Conservation (phyloP, 2,888 invertebrate species). For the Erpobdella octoculata region DNA sequence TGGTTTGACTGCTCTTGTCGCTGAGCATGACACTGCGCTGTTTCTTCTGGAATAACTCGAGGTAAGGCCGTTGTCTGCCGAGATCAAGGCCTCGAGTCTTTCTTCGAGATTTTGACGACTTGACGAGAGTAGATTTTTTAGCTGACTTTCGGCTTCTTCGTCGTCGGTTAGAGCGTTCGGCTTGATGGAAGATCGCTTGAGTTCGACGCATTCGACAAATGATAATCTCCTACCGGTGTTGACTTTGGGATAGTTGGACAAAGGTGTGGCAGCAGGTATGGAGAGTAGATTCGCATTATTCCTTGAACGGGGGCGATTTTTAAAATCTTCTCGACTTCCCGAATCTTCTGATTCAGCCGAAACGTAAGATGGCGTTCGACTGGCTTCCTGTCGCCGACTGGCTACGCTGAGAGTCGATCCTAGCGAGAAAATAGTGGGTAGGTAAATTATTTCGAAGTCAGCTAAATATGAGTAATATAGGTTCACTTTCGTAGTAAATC, state of each 20-base stretch:
- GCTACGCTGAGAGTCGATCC: not conserved
- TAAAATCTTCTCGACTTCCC: not conserved
- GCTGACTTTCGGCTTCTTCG: not conserved
- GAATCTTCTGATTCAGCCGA: not conserved
- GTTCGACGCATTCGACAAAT: slow-evolving; percentile 11
- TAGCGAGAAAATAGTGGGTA: not conserved
- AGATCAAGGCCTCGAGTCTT: not conserved
- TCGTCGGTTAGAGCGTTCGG: not conserved
- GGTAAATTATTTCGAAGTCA: not conserved
- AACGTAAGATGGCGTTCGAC: slow-evolving; percentile 1
- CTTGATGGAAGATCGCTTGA: not conserved
- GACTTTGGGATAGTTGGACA: no score
- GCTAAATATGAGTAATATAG: no score
- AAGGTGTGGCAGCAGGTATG: not conserved
- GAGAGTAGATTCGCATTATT: not conserved
- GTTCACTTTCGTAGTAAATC: no score
- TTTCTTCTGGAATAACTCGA: not conserved
- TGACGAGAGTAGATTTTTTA: not conserved
- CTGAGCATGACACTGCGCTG: not conserved
- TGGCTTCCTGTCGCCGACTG: not conserved
- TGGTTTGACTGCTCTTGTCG: not conserved
- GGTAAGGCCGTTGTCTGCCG: not conserved
- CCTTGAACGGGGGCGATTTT: no score
- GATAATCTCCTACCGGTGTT: not conserved
- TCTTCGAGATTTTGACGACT: not conserved